Conservation (phyloP, 2,113 vertebrate species). For the Noctilio leporinus region DNA sequence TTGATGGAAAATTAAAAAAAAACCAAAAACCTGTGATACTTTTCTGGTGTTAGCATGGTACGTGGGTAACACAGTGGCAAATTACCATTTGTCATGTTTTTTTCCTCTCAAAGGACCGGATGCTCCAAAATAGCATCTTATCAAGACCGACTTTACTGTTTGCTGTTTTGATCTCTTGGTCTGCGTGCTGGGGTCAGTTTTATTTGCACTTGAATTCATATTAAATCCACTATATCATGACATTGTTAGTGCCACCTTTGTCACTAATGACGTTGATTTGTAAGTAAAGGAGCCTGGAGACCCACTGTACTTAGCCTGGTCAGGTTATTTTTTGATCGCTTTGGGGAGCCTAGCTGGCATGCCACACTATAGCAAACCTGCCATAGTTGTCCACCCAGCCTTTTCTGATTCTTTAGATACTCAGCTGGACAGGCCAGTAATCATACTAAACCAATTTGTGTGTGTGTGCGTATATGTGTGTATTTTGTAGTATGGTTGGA, state of each 20-base stretch:
- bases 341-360: background rate
- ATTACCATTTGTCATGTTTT: background rate
- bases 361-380: conserved; percentile 18
- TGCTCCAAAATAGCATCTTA: background rate
- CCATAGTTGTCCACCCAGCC: background rate
- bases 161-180: background rate
- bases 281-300: background rate
- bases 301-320: background rate
- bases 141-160: background rate
- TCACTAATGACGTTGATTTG: background rate
- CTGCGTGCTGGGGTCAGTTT: background rate
- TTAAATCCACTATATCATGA: background rate
- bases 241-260: background rate
- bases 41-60: background rate
- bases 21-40: background rate
- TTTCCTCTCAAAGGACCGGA: background rate
- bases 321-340: background rate
- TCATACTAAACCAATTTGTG: background rate
- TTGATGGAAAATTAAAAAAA: background rate
- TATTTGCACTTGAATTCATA: background rate
- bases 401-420: background rate
- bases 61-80: background rate
- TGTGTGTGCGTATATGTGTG: background rate
- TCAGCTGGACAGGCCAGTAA: background rate
- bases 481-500: background rate